Percentiles rank a stretch among this genome's conserved stretches.
phyloP scores from a whole-genome alignment of 1,140 invertebrate genomes.

The Neodiprion virginianus region DNA sequence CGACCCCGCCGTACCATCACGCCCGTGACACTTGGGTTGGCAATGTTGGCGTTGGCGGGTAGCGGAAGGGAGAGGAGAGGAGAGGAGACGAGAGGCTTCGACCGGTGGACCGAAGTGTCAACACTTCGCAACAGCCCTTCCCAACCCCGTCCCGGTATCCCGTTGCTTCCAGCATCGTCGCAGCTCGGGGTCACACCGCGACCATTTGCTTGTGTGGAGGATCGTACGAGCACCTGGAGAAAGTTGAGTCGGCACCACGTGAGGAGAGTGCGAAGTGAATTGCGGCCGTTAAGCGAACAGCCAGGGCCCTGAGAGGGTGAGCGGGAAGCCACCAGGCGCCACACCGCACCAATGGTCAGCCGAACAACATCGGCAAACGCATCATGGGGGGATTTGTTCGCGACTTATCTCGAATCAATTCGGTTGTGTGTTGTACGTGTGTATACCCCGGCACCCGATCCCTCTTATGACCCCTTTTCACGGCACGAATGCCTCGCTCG shows the following conservation, averaged over 20 bases:
- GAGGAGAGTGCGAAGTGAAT: no score
- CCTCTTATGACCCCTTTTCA: constrained; percentile 9
- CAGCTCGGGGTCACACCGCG: not conserved
- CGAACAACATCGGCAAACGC: constrained; percentile 21
- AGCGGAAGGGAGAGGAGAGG: no score
- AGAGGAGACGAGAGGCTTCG: not conserved
- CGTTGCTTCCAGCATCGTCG: not conserved
- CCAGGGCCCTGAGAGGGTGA: not conserved
- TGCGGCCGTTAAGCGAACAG: no score
- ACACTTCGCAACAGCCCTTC: not conserved
- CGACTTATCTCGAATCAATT: constrained; percentile 50
- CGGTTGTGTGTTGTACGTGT: constrained; percentile 25
- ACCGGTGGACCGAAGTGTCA: not conserved
- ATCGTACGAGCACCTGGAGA: no score
- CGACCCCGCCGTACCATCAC: no score
- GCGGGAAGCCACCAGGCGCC: constrained; percentile 19
- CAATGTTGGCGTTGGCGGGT: no score
- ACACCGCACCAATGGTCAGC: constrained; percentile 11
- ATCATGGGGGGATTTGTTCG: constrained; percentile 42
- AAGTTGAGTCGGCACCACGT: no score
- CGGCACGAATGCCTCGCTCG: not conserved
- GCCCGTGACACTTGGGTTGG: no score
- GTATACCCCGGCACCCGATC: constrained; percentile 28
- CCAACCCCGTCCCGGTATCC: no score
- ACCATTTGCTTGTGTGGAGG: not conserved